Base-by-base conservation (phyloP, 2,113 vertebrate genomes). In the Tilapia sparmanii region DNA sequence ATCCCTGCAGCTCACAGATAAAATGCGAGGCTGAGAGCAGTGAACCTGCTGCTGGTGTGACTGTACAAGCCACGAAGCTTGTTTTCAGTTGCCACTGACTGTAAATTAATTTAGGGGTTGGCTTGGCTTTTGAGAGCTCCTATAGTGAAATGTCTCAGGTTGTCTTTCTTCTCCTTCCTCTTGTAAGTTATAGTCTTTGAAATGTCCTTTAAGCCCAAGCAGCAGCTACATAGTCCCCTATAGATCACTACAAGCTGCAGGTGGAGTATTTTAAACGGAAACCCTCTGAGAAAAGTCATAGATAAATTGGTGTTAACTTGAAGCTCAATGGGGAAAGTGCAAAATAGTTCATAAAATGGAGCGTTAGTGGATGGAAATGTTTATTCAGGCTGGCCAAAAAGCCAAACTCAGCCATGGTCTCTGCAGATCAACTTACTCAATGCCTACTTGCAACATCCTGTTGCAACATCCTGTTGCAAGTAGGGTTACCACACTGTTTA, bases 201-300 rank as follows among this genome's bases (percentile, higher is more conserved):
- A 54, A 50, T 31, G 50, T 52, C 26, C 61, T 42, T 38, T 57
- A 54, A 86, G 82, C 42, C 2, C 35, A 63, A 80, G 45, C 76
- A 29, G 84, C 52, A 18, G 86, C 50, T 13, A 18, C 31, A 4
- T 33, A 4, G 6, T 11, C 59, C 16, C 42, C 55, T 35, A n/a
- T 8, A 59, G 79, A 61, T 38, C 22, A 5, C 11, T 83, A 38
- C 13, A 31, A 54, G 52, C 85, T 79, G 81, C 68, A 79, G 87
- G 73, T 40, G 87, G 81, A 80, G 19, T 87, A 83, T 91, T 90
- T 89, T 92, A 91, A 87, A 68, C 18, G 31, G 16, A 38, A 38
- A 45, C 73, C 81, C 85, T 13, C 76, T 1, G 79, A 88, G 76
- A 86, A 73, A 73, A 26, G 13, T 24, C 22, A 73, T 73, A 73